Evolutionary conservation across 1,140 invertebrate genomes (phyloP).

Genomic region (Nymphalis io): DNA sequence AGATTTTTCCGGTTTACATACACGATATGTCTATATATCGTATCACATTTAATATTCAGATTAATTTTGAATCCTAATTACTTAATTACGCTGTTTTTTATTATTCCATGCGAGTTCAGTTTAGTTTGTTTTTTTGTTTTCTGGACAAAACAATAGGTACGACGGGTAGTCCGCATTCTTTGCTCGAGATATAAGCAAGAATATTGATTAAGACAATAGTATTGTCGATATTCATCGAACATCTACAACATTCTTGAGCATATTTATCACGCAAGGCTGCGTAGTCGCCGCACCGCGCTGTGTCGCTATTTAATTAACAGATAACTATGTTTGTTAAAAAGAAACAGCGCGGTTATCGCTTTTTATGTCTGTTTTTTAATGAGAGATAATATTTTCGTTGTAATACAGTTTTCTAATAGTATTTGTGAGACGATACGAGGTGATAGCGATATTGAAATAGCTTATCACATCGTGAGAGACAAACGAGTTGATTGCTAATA

Average conservation of each 20-base stretch:
- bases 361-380: constrained; percentile 32
- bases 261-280: constrained; percentile 34
- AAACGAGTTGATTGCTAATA: constrained; percentile 12
- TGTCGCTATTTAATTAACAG: constrained; percentile 45
- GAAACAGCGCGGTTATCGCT: constrained; percentile 32
- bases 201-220: constrained; percentile 37
- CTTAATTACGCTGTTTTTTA: neutral
- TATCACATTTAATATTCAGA: too few species aligned
- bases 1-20: constrained; percentile 1
- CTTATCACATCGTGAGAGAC: constrained; percentile 6
- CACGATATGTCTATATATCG: neutral
- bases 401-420: constrained; percentile 29
- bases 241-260: constrained; percentile 39
- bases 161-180: constrained; percentile 17
- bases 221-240: constrained; percentile 29
- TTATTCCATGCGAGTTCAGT: neutral
- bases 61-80: too few species aligned
- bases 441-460: constrained; percentile 2
- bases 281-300: constrained; percentile 17
- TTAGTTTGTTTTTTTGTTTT: neutral
- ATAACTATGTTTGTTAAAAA: constrained; percentile 40
- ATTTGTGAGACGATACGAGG: constrained; percentile 8
- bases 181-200: constrained; percentile 26
- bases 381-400: constrained; percentile 33
- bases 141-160: constrained; percentile 11